phyloP scores from a whole-genome alignment of 2,888 invertebrate species.

The Empis livida region DNA sequence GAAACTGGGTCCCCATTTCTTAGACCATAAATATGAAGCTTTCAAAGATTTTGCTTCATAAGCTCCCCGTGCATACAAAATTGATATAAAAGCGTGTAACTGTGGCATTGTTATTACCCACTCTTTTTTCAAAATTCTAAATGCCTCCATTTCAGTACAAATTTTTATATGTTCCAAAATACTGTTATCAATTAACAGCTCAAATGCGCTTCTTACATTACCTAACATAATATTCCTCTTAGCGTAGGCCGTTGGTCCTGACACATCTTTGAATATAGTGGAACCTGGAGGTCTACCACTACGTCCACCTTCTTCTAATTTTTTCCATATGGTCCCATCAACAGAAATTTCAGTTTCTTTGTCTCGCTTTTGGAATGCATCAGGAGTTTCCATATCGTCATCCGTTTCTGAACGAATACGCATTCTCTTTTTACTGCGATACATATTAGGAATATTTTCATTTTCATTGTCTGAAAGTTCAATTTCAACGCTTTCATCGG shows the following conservation, averaged over 20 bases:
- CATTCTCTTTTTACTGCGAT: too few relatives aligned
- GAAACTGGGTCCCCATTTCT: constrained; percentile 6
- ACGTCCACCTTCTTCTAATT: too few relatives aligned
- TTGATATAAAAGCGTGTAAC: constrained; percentile 4
- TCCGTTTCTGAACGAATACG: too few relatives aligned
- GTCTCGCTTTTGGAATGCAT: too few relatives aligned
- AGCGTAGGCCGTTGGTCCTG: constrained; percentile 1
- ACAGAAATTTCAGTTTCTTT: too few relatives aligned
- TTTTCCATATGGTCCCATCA: too few relatives aligned
- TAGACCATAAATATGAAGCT: constrained; percentile 6
- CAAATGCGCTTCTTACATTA: constrained; percentile 1
- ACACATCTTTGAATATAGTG: background rate
- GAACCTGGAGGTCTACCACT: background rate
- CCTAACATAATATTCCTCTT: background rate
- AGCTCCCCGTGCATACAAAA: constrained; percentile 6
- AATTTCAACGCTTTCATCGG: too few relatives aligned
- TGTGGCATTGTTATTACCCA: constrained; percentile 1
- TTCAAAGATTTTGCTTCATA: constrained; percentile 8
- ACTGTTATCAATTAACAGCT: background rate
- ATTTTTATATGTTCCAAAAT: constrained; percentile 3
- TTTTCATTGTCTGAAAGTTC: too few relatives aligned
- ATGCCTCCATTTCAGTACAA: constrained; percentile 5
- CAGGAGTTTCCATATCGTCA: too few relatives aligned
- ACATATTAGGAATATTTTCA: too few relatives aligned
- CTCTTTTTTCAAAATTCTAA: constrained; percentile 1